Percentiles rank a stretch among this genome's conserved stretches.
These are phyloP conservation scores for Semnornis frantzii DNA, from an alignment of 2,113 vertebrate genomes.

Conservation along the genomic window DNA sequence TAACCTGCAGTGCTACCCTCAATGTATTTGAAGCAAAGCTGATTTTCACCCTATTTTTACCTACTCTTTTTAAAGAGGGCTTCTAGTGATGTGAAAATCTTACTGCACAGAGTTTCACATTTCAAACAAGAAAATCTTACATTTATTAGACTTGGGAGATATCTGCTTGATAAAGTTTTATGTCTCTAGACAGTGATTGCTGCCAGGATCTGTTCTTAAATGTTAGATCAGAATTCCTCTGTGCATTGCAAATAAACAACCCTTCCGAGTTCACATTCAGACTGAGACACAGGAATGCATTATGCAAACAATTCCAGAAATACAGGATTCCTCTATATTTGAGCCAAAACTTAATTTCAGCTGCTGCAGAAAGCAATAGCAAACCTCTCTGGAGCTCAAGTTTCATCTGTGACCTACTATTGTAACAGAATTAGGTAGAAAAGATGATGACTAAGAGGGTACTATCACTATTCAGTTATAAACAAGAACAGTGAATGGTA, in stretches of 20 bases:
- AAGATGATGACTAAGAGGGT: not conserved
- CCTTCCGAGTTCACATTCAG: not conserved
- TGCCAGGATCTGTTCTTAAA: not conserved
- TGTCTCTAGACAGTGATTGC: not conserved
- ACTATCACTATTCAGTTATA: not conserved
- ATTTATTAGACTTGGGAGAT: not conserved
- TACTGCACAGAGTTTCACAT: not conserved
- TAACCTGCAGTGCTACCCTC: not conserved
- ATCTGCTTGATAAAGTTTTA: not conserved
- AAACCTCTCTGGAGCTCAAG: not conserved
- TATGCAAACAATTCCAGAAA: not conserved
- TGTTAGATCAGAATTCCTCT: not conserved
- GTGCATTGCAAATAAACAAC: not conserved
- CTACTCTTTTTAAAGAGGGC: not conserved
- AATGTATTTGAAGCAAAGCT: not conserved
- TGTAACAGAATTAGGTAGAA: not conserved
- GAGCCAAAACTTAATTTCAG: not conserved
- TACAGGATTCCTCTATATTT: not conserved
- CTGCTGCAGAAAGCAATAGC: not conserved
- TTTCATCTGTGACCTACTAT: not conserved
- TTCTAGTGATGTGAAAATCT: not conserved
- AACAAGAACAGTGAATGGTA: constrained; percentile 65
- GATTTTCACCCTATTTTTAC: not conserved
- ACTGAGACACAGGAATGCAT: not conserved
- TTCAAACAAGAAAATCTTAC: not conserved